Conservation (phyloP, 2,797 vertebrate genomes). For the Glyptemys insculpta region DNA sequence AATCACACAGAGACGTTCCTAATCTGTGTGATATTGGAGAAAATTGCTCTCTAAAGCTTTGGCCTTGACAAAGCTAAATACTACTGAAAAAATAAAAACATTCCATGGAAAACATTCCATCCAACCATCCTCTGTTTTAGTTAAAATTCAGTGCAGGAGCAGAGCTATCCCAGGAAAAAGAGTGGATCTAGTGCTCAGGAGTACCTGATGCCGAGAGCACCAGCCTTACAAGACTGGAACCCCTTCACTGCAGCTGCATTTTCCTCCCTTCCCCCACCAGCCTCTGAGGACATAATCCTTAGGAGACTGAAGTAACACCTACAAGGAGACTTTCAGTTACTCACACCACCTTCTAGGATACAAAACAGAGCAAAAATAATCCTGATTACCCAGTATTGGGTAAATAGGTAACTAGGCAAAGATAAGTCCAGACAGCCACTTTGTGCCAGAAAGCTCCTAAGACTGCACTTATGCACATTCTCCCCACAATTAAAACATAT, state of each 20-base stretch:
- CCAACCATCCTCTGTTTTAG: not conserved
- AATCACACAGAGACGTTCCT: not conserved
- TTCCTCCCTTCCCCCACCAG: not conserved
- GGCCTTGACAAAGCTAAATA: not conserved
- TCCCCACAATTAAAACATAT: not conserved
- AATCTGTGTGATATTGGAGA: not conserved
- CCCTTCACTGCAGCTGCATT: not conserved
- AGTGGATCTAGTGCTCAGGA: not conserved
- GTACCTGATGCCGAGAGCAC: not conserved
- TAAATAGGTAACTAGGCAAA: not conserved
- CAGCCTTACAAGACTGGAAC: not conserved
- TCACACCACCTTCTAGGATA: not conserved
- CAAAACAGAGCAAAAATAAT: not conserved
- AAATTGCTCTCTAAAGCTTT: not conserved
- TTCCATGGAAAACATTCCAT: not conserved
- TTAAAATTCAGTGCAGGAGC: not conserved
- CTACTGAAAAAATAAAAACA: not conserved
- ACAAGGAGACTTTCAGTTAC: not conserved
- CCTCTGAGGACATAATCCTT: not conserved
- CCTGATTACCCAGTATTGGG: not conserved
- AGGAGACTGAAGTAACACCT: not conserved
- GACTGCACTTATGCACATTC: no score
- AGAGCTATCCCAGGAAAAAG: not conserved
- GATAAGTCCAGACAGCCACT: not conserved
- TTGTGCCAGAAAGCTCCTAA: not conserved